Conservation (phyloP, 1,140 invertebrate genomes). For the Listronotus bonariensis region DNA sequence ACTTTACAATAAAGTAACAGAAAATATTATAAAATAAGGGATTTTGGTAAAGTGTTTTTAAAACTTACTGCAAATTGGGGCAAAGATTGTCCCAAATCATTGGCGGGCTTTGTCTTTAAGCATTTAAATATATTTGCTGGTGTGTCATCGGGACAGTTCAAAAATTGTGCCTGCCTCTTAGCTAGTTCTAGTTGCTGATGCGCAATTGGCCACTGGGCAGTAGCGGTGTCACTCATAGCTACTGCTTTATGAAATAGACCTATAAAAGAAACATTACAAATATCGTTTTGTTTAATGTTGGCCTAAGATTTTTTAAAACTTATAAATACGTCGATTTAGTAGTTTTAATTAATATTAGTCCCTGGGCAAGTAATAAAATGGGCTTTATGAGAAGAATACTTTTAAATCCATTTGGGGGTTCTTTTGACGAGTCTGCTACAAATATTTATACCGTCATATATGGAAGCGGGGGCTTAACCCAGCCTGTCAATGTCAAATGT, state of each 20-base stretch:
- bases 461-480: no score
- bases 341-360: no score
- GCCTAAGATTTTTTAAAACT: neutral
- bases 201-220: slow-evolving; percentile 61
- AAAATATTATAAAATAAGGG: no score
- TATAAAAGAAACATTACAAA: slow-evolving; percentile 5
- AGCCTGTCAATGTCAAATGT: no score
- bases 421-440: no score
- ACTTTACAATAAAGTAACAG: no score
- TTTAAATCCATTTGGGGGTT: no score
- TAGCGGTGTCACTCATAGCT: slow-evolving; percentile 70
- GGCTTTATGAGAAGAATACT: no score
- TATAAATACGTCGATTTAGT: neutral
- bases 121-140: slow-evolving; percentile 66
- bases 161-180: slow-evolving; percentile 67
- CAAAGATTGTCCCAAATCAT: slow-evolving; percentile 60
- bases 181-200: slow-evolving; percentile 65
- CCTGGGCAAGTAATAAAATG: no score
- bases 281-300: no score
- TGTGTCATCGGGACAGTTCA: slow-evolving; percentile 68
- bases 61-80: slow-evolving; percentile 59
- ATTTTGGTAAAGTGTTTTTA: no score
- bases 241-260: slow-evolving; percentile 72
- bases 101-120: slow-evolving; percentile 61
- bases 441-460: no score